phyloP scores from a whole-genome alignment of 2,797 vertebrate species.

The Euthynnus affinis region DNA sequence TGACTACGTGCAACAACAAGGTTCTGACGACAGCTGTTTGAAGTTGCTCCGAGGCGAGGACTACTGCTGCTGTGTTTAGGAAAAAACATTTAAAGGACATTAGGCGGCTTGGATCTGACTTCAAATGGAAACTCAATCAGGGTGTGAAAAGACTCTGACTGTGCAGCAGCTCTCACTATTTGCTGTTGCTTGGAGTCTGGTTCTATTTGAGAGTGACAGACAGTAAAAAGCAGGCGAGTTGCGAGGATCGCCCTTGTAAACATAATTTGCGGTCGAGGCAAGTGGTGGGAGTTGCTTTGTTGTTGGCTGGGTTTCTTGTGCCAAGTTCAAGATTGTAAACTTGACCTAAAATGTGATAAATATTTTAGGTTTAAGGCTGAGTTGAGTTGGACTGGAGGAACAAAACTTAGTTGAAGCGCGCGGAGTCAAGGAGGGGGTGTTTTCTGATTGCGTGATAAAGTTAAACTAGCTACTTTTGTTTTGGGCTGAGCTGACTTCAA shows the following conservation, averaged over 20 bases:
- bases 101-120: constrained; percentile 78
- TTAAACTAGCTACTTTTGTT: constrained; percentile 40
- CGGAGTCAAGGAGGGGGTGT: constrained; percentile 12
- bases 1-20: constrained; percentile 53
- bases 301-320: constrained; percentile 35
- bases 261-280: constrained; percentile 63
- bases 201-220: constrained; percentile 67
- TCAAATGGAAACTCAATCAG: constrained; percentile 82
- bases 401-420: constrained; percentile 7
- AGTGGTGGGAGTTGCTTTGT: constrained; percentile 52
- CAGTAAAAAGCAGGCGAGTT: constrained; percentile 58
- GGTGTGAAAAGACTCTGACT: constrained; percentile 71
- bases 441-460: constrained; percentile 8
- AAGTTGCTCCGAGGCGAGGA: constrained; percentile 55
- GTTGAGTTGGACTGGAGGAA: not conserved
- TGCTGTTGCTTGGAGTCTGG: constrained; percentile 46
- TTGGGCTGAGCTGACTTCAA: constrained; percentile 44
- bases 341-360: constrained; percentile 40
- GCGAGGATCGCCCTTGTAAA: constrained; percentile 65
- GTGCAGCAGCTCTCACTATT: constrained; percentile 59
- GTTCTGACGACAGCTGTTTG: constrained; percentile 69
- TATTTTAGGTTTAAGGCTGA: constrained; percentile 11
- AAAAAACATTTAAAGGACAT: constrained; percentile 84
- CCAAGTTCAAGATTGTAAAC: constrained; percentile 45
- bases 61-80: constrained; percentile 76